Percentiles rank a stretch among this genome's conserved stretches.
These are phyloP conservation scores for Ophioderma brevispina DNA, from an alignment of 35 echinoderm and acorn worm genomes.

Conservation along the genomic window DNA sequence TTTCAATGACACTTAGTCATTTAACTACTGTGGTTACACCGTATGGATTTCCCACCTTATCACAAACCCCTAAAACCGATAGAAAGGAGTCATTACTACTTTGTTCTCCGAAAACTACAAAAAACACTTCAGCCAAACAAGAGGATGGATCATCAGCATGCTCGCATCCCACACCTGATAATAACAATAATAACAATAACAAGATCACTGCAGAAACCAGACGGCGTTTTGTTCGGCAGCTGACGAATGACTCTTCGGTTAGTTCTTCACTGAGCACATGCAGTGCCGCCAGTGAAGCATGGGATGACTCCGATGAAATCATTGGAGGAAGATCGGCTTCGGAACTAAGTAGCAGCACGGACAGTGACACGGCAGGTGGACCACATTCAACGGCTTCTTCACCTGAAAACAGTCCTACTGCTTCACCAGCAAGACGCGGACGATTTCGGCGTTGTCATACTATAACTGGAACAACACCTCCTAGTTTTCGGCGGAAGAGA, in stretches of 20 bases:
- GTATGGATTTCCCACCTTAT: slow-evolving; percentile 50
- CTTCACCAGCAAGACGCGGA: neutral
- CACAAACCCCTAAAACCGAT: neutral
- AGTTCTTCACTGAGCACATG: neutral
- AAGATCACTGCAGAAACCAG: neutral
- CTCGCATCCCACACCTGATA: neutral
- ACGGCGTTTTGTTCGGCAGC: neutral
- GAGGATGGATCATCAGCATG: neutral
- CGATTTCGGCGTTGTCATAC: neutral
- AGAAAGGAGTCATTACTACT: slow-evolving; percentile 44
- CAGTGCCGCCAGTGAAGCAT: neutral
- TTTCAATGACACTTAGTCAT: slow-evolving; percentile 47
- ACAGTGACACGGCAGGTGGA: neutral
- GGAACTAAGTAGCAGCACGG: neutral
- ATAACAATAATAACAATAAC: neutral
- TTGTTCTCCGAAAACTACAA: neutral
- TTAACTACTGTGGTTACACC: slow-evolving; percentile 33
- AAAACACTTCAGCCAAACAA: neutral
- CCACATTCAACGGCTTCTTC: neutral
- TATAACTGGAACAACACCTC: neutral
- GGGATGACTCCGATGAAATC: neutral
- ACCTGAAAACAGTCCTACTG: neutral
- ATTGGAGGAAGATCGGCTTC: neutral
- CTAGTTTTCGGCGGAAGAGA: neutral
- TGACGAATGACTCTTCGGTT: neutral